Evolutionary conservation across 1,140 invertebrate genomes (phyloP), one percentile per base, ranked within the genome.

Genomic region (Drosophila ercepeae): DNA sequence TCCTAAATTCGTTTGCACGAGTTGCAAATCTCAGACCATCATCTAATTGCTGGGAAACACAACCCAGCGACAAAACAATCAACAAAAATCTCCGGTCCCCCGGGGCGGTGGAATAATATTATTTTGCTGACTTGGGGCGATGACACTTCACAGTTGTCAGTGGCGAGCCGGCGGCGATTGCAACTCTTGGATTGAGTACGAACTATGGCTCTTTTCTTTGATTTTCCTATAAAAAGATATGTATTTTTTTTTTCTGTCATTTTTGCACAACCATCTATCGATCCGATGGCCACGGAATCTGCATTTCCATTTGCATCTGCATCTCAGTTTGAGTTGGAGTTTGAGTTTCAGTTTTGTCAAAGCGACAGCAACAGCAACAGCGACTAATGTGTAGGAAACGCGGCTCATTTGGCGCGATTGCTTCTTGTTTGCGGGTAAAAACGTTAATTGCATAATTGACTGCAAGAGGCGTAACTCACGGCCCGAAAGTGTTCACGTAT

Each of bases 371-470:
- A n/a, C n/a, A 21, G 21, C 21, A 46, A 67, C 63, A 32, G 3
- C 29, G 51, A 67, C 63, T 41, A 58, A 71, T 65, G 44, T 39
- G 75, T 64, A 64, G 73, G 81, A 81, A 88, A 88, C 75, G 72
- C 71, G 73, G 76, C 63, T 86, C 82, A 81, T 86, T 88, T 88
- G 82, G 58, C 58, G 69, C 72, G 61, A 74, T 76, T 69, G 81
- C 69, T 74, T 65, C 82, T 88, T 81, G 76, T 76, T 81, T 58
- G 68, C 51, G 69, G 72, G 73, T 63, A 63, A 81, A 32, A 70
- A 41, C 73, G 69, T 77, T 88, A 86, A 86, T 86, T 86, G 76
- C 81, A 86, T 88, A 86, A 86, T 86, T 86, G 79, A 86, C 79
- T 78, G 69, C 79, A 82, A 78, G 58, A 83, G 74, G 78, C 61